phyloP scores from a whole-genome alignment of 2,888 invertebrate genomes.

The Cataglyphis livida region DNA sequence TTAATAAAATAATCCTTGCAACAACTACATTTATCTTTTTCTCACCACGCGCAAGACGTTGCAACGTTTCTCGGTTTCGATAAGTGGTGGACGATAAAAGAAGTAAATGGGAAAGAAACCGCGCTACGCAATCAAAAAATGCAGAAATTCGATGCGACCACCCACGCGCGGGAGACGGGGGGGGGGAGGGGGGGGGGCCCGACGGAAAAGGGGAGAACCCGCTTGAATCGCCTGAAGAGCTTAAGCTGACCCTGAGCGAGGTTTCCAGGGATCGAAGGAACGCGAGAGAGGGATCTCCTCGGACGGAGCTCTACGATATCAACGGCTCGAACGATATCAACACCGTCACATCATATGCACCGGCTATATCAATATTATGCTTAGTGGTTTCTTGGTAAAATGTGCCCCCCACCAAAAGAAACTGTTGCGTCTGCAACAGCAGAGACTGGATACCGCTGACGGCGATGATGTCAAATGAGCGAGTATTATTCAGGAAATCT shows the following conservation, averaged over 20 bases:
- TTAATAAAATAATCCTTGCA: neutral
- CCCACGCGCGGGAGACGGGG: slow-evolving; percentile 81
- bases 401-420: slow-evolving; percentile 68
- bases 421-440: slow-evolving; percentile 73
- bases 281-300: slow-evolving; percentile 52
- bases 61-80: neutral
- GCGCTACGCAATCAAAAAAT: slow-evolving; percentile 71
- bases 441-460: slow-evolving; percentile 57
- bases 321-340: slow-evolving; percentile 76
- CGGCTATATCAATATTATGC: slow-evolving; percentile 81
- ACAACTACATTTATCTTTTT: neutral
- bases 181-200: slow-evolving; percentile 55
- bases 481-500: slow-evolving; percentile 27
- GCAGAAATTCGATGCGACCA: slow-evolving; percentile 80
- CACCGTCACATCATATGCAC: slow-evolving; percentile 63
- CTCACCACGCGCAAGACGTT: neutral
- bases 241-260: slow-evolving; percentile 58
- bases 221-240: slow-evolving; percentile 23
- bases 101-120: neutral
- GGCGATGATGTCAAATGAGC: slow-evolving; percentile 33
- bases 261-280: slow-evolving; percentile 70
- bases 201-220: slow-evolving; percentile 63
- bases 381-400: slow-evolving; percentile 80
- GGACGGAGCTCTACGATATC: slow-evolving; percentile 56
- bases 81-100: neutral